Percentiles rank a stretch among this genome's conserved stretches.
These are phyloP conservation scores for Labeo rohita DNA, from an alignment of 2,113 vertebrate species.

Conservation along the genomic window DNA sequence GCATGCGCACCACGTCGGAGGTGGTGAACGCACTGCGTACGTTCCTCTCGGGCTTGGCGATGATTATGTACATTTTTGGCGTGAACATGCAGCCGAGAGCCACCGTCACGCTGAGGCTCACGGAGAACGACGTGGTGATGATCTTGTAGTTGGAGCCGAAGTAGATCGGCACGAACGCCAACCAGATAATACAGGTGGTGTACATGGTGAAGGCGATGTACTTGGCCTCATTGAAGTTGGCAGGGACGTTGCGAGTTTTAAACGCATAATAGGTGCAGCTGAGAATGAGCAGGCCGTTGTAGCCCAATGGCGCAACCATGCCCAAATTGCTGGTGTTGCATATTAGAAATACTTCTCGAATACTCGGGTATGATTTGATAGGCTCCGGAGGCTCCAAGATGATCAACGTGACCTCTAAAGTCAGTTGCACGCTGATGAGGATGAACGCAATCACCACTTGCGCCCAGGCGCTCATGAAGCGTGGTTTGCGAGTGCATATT, in stretches of 20 bases:
- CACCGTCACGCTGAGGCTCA: constrained; percentile 96
- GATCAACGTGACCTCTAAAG: constrained; percentile 89
- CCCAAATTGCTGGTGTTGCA: constrained; percentile 97
- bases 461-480: constrained; percentile 98
- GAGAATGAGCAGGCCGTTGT: constrained; percentile 96
- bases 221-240: constrained; percentile 98
- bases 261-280: constrained; percentile 99
- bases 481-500: constrained; percentile 94
- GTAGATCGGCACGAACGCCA: constrained; percentile 98
- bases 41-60: constrained; percentile 94
- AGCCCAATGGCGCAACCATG: constrained; percentile 92
- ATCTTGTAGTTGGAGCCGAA: constrained; percentile 99
- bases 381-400: constrained; percentile 94
- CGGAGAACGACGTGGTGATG: constrained; percentile 97
- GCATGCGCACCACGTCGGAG: constrained; percentile 97
- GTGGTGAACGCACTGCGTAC: constrained; percentile 99
- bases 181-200: constrained; percentile 98
- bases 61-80: constrained; percentile 98
- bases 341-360: constrained; percentile 95
- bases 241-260: constrained; percentile 97
- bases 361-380: constrained; percentile 93
- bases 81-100: constrained; percentile 99
- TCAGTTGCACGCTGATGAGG: constrained; percentile 90
- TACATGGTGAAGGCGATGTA: constrained; percentile 99
- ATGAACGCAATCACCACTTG: constrained; percentile 93